These are phyloP conservation scores for Pseudococcus jackbeardsleyi DNA, from an alignment of 2,888 invertebrate species.

Conservation along the genomic window DNA sequence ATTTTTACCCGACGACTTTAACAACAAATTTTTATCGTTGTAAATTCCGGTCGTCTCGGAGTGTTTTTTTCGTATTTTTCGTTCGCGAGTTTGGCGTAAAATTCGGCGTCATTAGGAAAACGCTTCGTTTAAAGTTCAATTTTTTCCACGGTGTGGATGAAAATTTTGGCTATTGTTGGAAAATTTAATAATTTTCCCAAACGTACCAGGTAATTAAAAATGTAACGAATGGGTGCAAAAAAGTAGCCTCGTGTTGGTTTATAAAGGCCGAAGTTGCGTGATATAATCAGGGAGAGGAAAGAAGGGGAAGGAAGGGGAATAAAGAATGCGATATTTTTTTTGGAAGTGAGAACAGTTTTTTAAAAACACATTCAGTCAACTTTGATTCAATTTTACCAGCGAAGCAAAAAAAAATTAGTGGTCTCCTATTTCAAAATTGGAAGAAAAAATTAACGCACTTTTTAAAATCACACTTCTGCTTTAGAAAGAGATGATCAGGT, in stretches of 20 bases:
- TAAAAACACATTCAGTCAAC: too few relatives aligned
- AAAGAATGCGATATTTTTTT: too few relatives aligned
- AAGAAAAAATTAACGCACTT: too few relatives aligned
- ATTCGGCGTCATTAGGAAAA: conserved; percentile 2
- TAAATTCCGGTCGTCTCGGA: conserved; percentile 14
- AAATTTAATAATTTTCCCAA: not conserved
- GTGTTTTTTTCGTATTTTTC: not conserved
- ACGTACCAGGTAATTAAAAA: not conserved
- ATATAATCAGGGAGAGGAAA: too few relatives aligned
- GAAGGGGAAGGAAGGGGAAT: too few relatives aligned
- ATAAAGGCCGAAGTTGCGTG: too few relatives aligned
- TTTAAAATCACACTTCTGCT: too few relatives aligned
- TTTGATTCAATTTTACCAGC: too few relatives aligned
- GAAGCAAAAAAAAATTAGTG: too few relatives aligned
- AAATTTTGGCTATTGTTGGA: not conserved
- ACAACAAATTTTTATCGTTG: conserved; percentile 7
- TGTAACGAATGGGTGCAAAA: not conserved
- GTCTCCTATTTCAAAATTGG: too few relatives aligned
- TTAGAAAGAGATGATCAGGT: too few relatives aligned
- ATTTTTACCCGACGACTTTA: conserved; percentile 18
- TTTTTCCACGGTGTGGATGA: not conserved
- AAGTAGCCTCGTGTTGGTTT: not conserved
- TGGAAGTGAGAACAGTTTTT: too few relatives aligned
- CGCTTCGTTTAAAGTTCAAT: not conserved
- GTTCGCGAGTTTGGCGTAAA: not conserved